These are phyloP conservation scores for Sylvilagus bachmani DNA, from an alignment of 2,113 vertebrate genomes.

Conservation along the genomic window DNA sequence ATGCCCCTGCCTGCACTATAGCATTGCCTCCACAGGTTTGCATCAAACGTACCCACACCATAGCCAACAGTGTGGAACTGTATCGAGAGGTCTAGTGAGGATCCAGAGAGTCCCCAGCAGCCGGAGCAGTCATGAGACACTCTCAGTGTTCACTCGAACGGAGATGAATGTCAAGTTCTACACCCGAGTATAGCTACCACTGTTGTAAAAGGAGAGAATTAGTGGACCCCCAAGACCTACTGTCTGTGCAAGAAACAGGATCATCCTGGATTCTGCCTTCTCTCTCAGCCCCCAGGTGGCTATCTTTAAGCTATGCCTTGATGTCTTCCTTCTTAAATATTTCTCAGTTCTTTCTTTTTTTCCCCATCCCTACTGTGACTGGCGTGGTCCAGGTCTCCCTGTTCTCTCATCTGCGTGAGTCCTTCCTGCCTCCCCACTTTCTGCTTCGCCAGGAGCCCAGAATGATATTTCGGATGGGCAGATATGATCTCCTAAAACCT, in stretches of 20 bases:
- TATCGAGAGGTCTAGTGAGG: neutral
- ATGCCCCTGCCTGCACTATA: neutral
- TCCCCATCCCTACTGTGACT: neutral
- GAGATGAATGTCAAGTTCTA: neutral
- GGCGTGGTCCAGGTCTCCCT: rapidly evolving
- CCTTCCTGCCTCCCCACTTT: neutral
- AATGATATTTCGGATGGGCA: neutral
- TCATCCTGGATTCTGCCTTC: neutral
- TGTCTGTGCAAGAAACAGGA: neutral
- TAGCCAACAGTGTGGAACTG: neutral
- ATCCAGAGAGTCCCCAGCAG: neutral
- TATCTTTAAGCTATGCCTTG: rapidly evolving
- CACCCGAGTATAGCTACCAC: rapidly evolving
- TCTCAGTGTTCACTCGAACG: neutral
- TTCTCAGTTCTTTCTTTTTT: neutral
- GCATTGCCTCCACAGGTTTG: neutral
- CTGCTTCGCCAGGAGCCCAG: neutral
- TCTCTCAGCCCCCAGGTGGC: neutral
- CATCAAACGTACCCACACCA: neutral
- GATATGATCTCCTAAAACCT: neutral
- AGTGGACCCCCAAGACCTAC: neutral
- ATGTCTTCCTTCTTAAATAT: neutral
- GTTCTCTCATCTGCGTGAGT: neutral
- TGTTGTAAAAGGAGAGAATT: neutral
- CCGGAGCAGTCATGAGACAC: neutral